Base-by-base conservation (phyloP, 1,140 invertebrate species). In the Trichoplusia ni region DNA sequence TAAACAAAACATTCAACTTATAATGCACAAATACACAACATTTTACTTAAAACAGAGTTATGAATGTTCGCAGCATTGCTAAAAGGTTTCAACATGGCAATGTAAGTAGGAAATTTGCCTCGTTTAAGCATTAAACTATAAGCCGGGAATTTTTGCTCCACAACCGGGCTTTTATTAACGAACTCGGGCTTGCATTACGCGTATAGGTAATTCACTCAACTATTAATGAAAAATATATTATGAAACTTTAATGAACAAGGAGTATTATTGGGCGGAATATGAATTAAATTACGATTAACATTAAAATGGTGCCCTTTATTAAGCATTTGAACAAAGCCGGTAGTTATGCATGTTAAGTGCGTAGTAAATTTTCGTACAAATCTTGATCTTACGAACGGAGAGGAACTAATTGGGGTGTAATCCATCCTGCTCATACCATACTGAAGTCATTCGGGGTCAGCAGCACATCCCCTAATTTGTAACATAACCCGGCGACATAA, bases 61-160 rank as follows among this genome's bases (percentile, higher is more conserved):
- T 19, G 27, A 31, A 31, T 51, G 47, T 33, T 18, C 29, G 14
- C 27, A 25, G 42, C 42, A 47, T 7, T 47, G 44, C 44, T 47
- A 25, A 47, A 47, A 47, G 47, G 29, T 51, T 51, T 33, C 29
- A 51, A 51, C 47, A 51, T 33, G 47, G 25, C 47, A 16, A 11
- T 51, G 16, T 31, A 33, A 51, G 29, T 19, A 51, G 47, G 23
- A 27, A 49, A 54, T 53, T 64, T 40, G 35, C 49, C 58, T 61
- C 53, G 37, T 58, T 58, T 25, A 27, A 27, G 53, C 35, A 38
- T 40, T 58, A 42, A 58, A 58, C 53, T 58, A 58, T 58, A 42
- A 58, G 53, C 53, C 14, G 37, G 37, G 53, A 60, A 31, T 60
- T 60, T 60, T 46, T 33, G 27, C 11, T 18, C 42, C 29, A 33